A percentile compares a stretch with the other conserved stretches of the same genome.
Evolutionary conservation across 2,113 vertebrate species (phyloP).

Genomic region (Diphyllodes magnificus): DNA sequence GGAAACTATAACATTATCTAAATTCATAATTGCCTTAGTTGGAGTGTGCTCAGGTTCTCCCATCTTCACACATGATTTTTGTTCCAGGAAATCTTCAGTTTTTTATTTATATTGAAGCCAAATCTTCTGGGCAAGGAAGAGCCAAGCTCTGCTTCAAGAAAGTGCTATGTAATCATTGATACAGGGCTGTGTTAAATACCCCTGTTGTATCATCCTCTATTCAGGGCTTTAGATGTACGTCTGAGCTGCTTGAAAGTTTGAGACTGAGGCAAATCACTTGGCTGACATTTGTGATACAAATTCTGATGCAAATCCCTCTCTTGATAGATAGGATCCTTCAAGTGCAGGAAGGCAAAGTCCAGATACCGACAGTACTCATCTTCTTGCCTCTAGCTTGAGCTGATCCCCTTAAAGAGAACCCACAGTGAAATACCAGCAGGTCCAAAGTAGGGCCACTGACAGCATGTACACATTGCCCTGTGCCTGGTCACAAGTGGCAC

Average conservation of each 20-base stretch:
- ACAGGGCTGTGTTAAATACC: not conserved
- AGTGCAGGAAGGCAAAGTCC: not conserved
- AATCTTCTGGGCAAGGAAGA: not conserved
- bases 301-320: not conserved
- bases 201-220: not conserved
- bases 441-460: not conserved
- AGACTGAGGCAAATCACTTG: not conserved
- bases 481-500: not conserved
- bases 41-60: not conserved
- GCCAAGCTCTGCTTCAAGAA: not conserved
- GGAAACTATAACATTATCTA: not conserved
- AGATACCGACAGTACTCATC: rapidly evolving
- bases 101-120: not conserved
- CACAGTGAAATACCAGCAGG: not conserved
- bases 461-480: not conserved
- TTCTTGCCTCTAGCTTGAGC: not conserved
- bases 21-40: not conserved
- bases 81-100: not conserved
- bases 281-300: not conserved
- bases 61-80: not conserved
- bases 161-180: not conserved
- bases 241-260: not conserved
- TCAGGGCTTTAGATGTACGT: not conserved
- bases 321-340: not conserved
- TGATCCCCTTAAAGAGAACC: not conserved